These are phyloP conservation scores for Styela clava DNA, from an alignment of 23 tunicate genomes.

Conservation along the genomic window DNA sequence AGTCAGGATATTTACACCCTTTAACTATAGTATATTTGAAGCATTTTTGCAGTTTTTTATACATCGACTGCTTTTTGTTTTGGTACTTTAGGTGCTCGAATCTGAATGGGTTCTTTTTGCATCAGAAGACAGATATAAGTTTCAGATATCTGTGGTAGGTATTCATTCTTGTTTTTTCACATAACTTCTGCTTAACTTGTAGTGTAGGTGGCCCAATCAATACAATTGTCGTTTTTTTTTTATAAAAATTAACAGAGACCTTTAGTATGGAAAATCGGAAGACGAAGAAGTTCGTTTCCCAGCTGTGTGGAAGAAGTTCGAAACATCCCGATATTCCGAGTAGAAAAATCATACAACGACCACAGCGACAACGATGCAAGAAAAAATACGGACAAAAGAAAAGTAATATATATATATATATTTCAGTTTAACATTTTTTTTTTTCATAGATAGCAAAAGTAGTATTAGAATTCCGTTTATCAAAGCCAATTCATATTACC, in stretches of 20 bases:
- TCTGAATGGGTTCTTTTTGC: slow-evolving; percentile 53
- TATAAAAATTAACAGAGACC: slow-evolving; percentile 26
- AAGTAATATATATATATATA: not conserved
- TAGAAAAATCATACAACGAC: not conserved
- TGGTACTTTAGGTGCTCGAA: not conserved
- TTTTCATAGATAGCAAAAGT: too few relatives aligned
- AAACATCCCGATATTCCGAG: slow-evolving; percentile 26
- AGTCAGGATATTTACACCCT: too few relatives aligned
- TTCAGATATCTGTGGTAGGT: slow-evolving; percentile 31
- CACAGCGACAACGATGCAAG: not conserved
- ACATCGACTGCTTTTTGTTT: too few relatives aligned
- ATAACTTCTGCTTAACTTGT: not conserved
- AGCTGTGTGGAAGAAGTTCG: slow-evolving; percentile 32
- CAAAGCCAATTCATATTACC: too few relatives aligned
- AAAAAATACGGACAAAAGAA: not conserved
- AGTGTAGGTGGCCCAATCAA: too few relatives aligned
- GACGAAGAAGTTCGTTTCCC: slow-evolving; percentile 48
- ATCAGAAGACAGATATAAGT: slow-evolving; percentile 33
- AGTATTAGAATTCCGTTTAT: too few relatives aligned
- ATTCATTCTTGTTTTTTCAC: not conserved
- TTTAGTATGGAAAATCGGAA: slow-evolving; percentile 29
- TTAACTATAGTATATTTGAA: too few relatives aligned
- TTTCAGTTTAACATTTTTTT: too few relatives aligned
- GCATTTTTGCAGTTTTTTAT: too few relatives aligned
- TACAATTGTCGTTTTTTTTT: too few relatives aligned